Percentiles rank a stretch among this genome's conserved stretches.
Evolutionary conservation across 2,113 vertebrate species (phyloP).

Genomic region (Xenotilapia longispinis): DNA sequence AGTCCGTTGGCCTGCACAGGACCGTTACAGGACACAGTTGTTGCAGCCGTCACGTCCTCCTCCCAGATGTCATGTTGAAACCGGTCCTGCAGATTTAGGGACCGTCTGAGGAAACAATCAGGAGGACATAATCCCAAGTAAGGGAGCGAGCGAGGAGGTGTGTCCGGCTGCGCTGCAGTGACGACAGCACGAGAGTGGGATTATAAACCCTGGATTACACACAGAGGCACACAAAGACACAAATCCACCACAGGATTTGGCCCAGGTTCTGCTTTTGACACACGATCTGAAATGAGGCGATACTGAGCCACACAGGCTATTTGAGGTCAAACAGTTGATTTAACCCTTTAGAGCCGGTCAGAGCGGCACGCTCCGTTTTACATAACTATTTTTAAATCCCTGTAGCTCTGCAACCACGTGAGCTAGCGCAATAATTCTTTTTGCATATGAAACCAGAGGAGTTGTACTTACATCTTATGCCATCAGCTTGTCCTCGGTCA

Average conservation of each 20-base stretch:
- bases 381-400: too few relatives aligned
- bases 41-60: background rate
- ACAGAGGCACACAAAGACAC: background rate
- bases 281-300: background rate
- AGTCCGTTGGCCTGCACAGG: background rate
- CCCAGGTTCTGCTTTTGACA: background rate
- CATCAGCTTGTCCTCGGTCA: too few relatives aligned
- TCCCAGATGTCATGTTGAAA: background rate
- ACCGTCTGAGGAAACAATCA: background rate
- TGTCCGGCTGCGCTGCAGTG: background rate
- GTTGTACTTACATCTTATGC: rapidly evolving
- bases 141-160: background rate
- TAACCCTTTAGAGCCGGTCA: rapidly evolving
- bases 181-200: conserved; percentile 8
- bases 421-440: rapidly evolving
- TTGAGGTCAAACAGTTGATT: background rate
- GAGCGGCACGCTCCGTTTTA: rapidly evolving
- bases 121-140: conserved; percentile 5
- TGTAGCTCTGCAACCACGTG: too few relatives aligned
- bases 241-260: background rate
- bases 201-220: conserved; percentile 46
- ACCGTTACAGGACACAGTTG: background rate
- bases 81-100: background rate
- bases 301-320: background rate
- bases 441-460: too few relatives aligned